Evolutionary conservation across 2,797 vertebrate genomes (phyloP).

Genomic region (Columba guinea): DNA sequence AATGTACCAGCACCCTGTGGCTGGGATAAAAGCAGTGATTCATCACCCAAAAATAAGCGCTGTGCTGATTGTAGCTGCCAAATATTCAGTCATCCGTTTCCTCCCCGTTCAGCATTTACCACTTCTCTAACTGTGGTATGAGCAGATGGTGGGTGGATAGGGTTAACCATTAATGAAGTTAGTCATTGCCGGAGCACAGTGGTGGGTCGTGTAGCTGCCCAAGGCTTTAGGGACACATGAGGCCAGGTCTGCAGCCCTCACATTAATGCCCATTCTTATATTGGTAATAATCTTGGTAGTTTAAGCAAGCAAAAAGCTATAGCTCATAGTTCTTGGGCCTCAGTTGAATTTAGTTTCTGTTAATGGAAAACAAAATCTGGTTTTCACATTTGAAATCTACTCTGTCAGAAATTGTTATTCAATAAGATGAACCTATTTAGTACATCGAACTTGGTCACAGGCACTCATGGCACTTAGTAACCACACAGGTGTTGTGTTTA

Average conservation of each 20-base stretch:
- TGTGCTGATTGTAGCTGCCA: constrained; percentile 30
- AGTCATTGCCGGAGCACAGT: not conserved
- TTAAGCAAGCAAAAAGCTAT: not conserved
- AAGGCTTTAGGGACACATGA: not conserved
- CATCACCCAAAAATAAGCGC: constrained; percentile 38
- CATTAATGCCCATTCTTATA: not conserved
- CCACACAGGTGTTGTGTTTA: not conserved
- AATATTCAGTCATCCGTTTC: constrained; percentile 12
- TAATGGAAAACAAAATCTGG: not conserved
- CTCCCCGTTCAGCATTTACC: constrained; percentile 21
- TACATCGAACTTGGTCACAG: not conserved
- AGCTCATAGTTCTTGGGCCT: not conserved
- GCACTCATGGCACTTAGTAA: not conserved
- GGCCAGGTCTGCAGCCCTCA: not conserved
- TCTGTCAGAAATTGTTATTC: not conserved
- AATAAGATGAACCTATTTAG: rapidly evolving
- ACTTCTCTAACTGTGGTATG: constrained; percentile 9
- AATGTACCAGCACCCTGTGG: not conserved
- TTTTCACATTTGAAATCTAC: not conserved
- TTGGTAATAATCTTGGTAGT: not conserved
- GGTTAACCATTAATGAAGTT: constrained; percentile 17
- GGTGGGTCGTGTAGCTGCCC: not conserved
- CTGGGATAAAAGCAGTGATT: constrained; percentile 18
- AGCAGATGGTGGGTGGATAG: not conserved
- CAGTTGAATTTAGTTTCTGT: not conserved